Base-by-base conservation (phyloP, 2,797 vertebrate species). In the Hypotaenidia philippensis region DNA sequence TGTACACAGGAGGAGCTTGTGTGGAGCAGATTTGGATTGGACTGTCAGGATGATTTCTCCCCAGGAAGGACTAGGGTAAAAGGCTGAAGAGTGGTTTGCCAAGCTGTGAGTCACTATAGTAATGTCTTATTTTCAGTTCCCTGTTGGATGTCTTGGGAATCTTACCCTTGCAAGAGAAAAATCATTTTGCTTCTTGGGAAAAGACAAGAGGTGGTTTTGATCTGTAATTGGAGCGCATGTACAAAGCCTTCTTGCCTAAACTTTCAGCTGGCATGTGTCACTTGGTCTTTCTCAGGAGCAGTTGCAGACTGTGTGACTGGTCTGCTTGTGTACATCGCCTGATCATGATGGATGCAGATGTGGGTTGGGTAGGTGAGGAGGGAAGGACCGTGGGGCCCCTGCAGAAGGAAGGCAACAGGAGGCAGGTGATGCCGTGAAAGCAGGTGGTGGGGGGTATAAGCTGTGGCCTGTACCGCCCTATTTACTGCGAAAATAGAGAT, bases 101-200 rank as follows among this genome's bases (percentile, higher is more conserved):
- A 5, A 68, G 50, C 14, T 74, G 29, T 81, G 80, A 86, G 50
- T 85, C 40, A 31, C 52, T 74, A 0, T 6, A 84, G 21, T 29
- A 29, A 49, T 81, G 75, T 75, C 36, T 53, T 86, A 50, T 49
- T 96, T 95, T 94, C 57, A 57, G 53, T 66, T 94, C 72, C 31
- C 21, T 2, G 1, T 71, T 68, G 68, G 40, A 44, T 89, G 29
- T 16, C 56, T 74, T 64, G 16, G 29, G 9, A 56, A 26, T 71
- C 45, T 69, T 40, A 25, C n/a, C 6, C 49, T 75, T 83, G 13
- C 7, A 47, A 38, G 59, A 65, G 55, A 50, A 27, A 60, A 55
- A 40, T 19, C 29, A 49, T 71, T 1, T 89, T 52, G 17, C 56
- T 85, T 1, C 49, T 55, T 61, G 44, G 12, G 31, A 20, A 68